These are phyloP conservation scores for Saccopteryx bilineata DNA, from an alignment of 2,113 vertebrate species.

Conservation along the genomic window DNA sequence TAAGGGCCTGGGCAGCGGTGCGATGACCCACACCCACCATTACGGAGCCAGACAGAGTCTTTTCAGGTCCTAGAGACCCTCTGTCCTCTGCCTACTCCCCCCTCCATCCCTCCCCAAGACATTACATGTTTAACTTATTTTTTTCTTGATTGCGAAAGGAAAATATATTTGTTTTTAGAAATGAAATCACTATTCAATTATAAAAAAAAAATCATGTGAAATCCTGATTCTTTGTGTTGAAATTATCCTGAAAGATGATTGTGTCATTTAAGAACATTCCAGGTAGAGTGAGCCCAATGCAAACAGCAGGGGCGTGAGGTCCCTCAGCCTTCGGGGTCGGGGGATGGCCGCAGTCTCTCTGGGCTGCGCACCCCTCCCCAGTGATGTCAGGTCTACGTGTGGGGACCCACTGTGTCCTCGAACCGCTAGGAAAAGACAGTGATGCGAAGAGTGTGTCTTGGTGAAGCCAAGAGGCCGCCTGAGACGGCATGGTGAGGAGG, in stretches of 20 bases:
- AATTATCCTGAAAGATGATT: background rate
- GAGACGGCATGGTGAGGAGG: rapidly evolving
- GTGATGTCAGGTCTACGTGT: background rate
- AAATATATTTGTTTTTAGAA: constrained; percentile 23
- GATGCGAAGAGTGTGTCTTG: background rate
- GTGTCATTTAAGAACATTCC: background rate
- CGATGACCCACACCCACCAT: rapidly evolving
- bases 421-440: background rate
- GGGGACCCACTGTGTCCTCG: background rate
- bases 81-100: background rate
- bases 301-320: background rate
- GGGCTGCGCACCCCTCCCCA: background rate
- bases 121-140: background rate
- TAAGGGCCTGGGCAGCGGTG: background rate
- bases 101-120: background rate
- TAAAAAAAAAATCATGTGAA: background rate
- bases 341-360: background rate
- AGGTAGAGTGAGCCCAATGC: background rate
- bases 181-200: background rate
- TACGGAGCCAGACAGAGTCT: background rate
- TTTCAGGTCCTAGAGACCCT: background rate
- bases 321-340: background rate
- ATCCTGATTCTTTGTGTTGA: background rate
- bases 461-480: background rate
- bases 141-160: background rate